Conservation (phyloP, 2,888 invertebrate genomes). For the Slavum lentiscoides region DNA sequence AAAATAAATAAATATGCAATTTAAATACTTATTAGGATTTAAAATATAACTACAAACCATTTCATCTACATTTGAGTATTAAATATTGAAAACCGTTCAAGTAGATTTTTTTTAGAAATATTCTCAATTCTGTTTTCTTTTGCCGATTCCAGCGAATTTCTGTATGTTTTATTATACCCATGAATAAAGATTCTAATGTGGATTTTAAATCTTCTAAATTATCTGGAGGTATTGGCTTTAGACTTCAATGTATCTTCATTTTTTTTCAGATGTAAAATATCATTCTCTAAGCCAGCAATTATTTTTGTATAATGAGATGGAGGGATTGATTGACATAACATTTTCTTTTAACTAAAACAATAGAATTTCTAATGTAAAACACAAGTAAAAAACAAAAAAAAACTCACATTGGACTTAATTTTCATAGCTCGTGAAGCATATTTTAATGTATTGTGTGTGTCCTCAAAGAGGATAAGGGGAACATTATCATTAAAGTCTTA, state of each 20-base stretch:
- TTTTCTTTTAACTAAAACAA: constrained; percentile 67
- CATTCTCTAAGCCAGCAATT: constrained; percentile 67
- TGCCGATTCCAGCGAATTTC: constrained; percentile 46
- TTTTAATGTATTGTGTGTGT: constrained; percentile 90
- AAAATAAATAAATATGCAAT: background rate
- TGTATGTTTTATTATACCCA: constrained; percentile 25
- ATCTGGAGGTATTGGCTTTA: constrained; percentile 27
- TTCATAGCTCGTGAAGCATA: constrained; percentile 83
- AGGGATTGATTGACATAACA: constrained; percentile 71
- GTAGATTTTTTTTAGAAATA: constrained; percentile 42
- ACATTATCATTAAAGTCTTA: constrained; percentile 89
- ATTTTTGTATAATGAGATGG: constrained; percentile 73
- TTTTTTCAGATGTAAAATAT: constrained; percentile 59
- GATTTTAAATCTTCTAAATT: constrained; percentile 42
- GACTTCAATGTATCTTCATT: constrained; percentile 25
- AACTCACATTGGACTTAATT: constrained; percentile 68
- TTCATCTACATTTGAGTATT: constrained; percentile 27
- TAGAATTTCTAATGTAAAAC: constrained; percentile 1
- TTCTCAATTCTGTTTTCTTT: constrained; percentile 47
- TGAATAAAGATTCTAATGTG: constrained; percentile 37
- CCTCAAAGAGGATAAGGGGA: constrained; percentile 76
- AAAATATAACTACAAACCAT: constrained; percentile 27
- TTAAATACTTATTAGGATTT: background rate
- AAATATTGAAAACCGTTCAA: constrained; percentile 41
- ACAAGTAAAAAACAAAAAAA: background rate